Evolutionary conservation across 2,113 vertebrate species (phyloP).

Genomic region (Hystrix cristata): DNA sequence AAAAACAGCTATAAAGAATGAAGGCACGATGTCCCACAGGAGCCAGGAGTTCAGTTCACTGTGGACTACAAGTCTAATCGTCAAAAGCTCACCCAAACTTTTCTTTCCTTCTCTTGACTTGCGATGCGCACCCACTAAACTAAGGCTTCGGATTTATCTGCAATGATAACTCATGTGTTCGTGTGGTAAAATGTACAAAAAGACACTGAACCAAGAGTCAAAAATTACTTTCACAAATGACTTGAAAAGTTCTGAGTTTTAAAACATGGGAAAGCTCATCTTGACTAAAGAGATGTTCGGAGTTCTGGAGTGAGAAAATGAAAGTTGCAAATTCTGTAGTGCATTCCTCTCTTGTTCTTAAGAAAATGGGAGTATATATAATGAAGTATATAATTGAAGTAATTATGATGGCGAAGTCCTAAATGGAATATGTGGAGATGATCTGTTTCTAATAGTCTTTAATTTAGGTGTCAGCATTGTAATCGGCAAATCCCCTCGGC

Average conservation of each 20-base stretch:
- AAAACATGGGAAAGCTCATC: not conserved
- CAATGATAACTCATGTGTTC: not conserved
- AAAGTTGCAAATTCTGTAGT: not conserved
- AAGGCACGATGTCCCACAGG: not conserved
- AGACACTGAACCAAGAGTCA: not conserved
- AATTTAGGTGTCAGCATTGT: not conserved
- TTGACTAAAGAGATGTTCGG: not conserved
- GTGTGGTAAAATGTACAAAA: not conserved
- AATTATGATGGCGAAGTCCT: slow-evolving; percentile 17
- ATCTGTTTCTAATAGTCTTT: slow-evolving; percentile 65
- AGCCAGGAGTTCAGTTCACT: not conserved
- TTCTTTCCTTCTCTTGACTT: not conserved
- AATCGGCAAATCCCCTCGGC: not conserved
- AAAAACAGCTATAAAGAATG: not conserved
- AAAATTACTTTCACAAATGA: not conserved
- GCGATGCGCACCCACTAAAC: not conserved
- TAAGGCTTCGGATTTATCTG: not conserved
- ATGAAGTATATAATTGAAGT: slow-evolving; percentile 48
- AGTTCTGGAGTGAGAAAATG: not conserved
- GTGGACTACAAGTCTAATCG: not conserved
- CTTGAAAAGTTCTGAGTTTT: slow-evolving; percentile 6
- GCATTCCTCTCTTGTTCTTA: not conserved
- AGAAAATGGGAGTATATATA: slow-evolving; percentile 46
- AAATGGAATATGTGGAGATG: slow-evolving; percentile 27
- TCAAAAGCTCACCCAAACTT: not conserved